Percentiles rank a stretch among this genome's conserved stretches.
These are phyloP conservation scores for Chrysolina americana DNA, from an alignment of 2,888 invertebrate genomes.

Conservation along the genomic window DNA sequence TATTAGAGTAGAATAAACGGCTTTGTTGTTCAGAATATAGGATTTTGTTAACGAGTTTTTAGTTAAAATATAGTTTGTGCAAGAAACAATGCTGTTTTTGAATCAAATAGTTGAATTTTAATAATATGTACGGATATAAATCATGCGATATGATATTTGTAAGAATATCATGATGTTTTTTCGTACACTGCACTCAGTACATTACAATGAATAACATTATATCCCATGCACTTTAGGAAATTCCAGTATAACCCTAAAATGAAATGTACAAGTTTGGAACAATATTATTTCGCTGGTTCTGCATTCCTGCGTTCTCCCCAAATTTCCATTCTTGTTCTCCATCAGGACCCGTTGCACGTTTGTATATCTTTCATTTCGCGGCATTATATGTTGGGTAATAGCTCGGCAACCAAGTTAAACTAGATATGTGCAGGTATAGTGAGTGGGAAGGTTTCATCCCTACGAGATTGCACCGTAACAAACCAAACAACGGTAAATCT, in stretches of 20 bases:
- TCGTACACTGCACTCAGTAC: too few relatives aligned
- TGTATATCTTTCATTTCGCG: constrained; percentile 12
- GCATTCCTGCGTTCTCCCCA: background rate
- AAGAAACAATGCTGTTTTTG: too few relatives aligned
- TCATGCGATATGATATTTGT: too few relatives aligned
- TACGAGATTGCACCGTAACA: constrained; percentile 52
- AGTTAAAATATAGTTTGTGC: too few relatives aligned
- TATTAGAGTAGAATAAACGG: too few relatives aligned
- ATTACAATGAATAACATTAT: too few relatives aligned
- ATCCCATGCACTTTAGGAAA: too few relatives aligned
- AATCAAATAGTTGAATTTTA: too few relatives aligned
- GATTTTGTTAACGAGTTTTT: too few relatives aligned
- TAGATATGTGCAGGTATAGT: constrained; percentile 26
- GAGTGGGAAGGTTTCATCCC: constrained; percentile 35
- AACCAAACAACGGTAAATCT: constrained; percentile 65
- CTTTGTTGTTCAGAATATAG: too few relatives aligned
- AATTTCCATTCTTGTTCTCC: background rate
- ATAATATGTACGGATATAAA: too few relatives aligned
- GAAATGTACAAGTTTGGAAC: background rate
- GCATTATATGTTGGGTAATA: constrained; percentile 21
- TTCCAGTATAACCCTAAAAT: background rate
- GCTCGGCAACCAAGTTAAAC: constrained; percentile 9
- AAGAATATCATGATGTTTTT: too few relatives aligned
- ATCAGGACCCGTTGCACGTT: background rate
- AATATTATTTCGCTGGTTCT: background rate